Percentiles rank a stretch among this genome's conserved stretches.
Conservation (phyloP, 2,113 vertebrate genomes). For the Lynx canadensis region DNA sequence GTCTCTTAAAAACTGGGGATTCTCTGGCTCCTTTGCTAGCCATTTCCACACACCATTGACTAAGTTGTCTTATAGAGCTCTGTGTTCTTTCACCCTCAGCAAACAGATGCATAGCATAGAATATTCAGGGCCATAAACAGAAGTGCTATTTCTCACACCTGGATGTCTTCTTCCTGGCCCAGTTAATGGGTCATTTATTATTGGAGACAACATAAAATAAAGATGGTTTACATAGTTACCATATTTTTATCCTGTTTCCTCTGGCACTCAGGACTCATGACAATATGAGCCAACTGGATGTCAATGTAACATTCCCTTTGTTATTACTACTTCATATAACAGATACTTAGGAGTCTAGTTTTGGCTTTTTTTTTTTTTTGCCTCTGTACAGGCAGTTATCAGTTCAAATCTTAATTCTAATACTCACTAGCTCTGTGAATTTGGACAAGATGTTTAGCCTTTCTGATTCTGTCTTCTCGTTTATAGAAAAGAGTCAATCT, state of each 20-base stretch:
- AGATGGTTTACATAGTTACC: background rate
- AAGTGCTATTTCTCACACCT: background rate
- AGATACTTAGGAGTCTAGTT: background rate
- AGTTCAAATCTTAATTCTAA: background rate
- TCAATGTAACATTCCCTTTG: conserved; percentile 18
- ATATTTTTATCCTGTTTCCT: conserved; percentile 8
- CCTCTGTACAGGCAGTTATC: background rate
- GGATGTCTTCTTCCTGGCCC: background rate
- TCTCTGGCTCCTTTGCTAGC: background rate
- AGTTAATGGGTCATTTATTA: background rate
- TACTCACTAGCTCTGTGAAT: background rate
- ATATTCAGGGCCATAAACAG: background rate
- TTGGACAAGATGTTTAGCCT: background rate
- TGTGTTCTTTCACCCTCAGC: background rate
- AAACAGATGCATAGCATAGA: background rate
- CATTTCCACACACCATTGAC: background rate
- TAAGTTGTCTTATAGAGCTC: background rate
- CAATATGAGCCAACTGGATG: background rate
- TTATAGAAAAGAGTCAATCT: conserved; percentile 1
- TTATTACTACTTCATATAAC: background rate
- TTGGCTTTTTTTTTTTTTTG: background rate
- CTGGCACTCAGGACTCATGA: background rate
- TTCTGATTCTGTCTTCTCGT: conserved; percentile 35
- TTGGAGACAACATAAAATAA: background rate
- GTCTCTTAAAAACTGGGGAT: background rate